These are phyloP conservation scores for Cyprinus carpio DNA, from an alignment of 2,113 vertebrate species.

Conservation along the genomic window DNA sequence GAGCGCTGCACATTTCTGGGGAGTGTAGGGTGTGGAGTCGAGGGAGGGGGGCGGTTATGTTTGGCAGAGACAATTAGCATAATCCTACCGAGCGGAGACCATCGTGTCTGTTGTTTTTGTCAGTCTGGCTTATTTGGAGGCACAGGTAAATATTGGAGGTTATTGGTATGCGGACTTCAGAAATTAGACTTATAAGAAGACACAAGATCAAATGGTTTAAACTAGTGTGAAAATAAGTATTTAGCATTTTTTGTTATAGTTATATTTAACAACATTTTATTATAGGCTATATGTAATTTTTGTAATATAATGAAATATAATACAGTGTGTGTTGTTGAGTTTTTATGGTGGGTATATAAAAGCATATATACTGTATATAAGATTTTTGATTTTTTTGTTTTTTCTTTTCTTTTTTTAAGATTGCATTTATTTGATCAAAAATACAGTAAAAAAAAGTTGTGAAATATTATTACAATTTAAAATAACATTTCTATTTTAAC, in stretches of 20 bases:
- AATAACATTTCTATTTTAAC: too few species aligned
- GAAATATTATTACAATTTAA: too few species aligned
- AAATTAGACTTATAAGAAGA: neutral
- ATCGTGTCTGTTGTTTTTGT: constrained; percentile 36
- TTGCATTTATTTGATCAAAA: too few species aligned
- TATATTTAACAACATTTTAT: neutral
- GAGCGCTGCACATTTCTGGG: constrained; percentile 45
- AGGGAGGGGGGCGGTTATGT: constrained; percentile 52
- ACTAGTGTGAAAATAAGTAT: neutral
- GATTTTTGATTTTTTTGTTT: too few species aligned
- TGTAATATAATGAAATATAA: too few species aligned
- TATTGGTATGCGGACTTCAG: constrained; percentile 9
- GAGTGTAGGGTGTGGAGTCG: constrained; percentile 29
- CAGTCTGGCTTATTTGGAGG: neutral
- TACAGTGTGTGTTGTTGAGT: too few species aligned
- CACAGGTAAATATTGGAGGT: constrained; percentile 27
- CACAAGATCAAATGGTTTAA: neutral
- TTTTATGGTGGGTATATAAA: too few species aligned
- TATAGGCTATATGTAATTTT: neutral
- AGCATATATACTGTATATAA: too few species aligned
- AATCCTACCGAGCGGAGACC: constrained; percentile 54
- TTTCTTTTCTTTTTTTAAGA: too few species aligned
- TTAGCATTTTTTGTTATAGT: neutral
- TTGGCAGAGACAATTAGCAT: constrained; percentile 63
- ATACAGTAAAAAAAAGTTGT: too few species aligned